Conservation (phyloP, 2,888 invertebrate genomes). For the Falcaria lacertinaria region DNA sequence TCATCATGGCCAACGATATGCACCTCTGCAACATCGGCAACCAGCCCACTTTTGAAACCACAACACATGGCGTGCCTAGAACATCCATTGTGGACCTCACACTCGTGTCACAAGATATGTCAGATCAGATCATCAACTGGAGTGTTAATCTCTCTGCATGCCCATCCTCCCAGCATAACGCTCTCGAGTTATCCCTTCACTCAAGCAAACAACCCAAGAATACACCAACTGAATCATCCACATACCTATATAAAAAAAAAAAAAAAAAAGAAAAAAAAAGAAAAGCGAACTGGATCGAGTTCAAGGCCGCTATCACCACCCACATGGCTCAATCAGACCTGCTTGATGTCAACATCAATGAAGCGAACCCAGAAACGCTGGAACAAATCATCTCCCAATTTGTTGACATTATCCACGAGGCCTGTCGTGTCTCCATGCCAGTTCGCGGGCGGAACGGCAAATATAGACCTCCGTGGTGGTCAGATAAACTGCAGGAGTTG, state of each 20-base stretch:
- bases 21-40: conserved; percentile 2
- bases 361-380: no score
- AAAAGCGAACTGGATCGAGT: neutral
- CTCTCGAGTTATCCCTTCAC: neutral
- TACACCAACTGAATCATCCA: no score
- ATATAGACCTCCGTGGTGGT: neutral
- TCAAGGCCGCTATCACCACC: no score
- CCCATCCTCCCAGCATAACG: neutral
- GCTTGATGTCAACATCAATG: no score
- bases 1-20: neutral
- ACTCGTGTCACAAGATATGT: neutral
- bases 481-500: neutral
- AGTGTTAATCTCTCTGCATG: neutral
- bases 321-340: no score
- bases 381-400: neutral
- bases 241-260: no score
- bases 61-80: neutral
- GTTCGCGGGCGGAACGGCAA: neutral
- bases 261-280: no score
- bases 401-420: neutral
- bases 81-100: conserved; percentile 7
- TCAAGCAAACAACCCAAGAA: no score
- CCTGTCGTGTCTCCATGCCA: neutral
- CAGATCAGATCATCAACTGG: neutral
- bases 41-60: conserved; percentile 1